phyloP scores from a whole-genome alignment of 2,113 vertebrate genomes.

The Solenodon paradoxus region DNA sequence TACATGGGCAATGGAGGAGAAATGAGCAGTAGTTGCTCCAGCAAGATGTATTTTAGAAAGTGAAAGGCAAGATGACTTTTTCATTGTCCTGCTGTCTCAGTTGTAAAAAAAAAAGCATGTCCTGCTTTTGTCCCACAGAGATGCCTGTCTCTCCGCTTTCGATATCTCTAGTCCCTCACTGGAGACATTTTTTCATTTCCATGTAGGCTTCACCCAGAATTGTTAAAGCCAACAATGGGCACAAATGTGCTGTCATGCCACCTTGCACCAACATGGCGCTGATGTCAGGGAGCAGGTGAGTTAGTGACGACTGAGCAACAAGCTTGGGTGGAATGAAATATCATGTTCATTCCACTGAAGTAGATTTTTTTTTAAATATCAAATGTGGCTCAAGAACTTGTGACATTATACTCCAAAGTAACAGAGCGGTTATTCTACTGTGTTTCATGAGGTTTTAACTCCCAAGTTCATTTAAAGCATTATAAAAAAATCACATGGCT shows the following conservation, averaged over 20 bases:
- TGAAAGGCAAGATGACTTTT: constrained; percentile 13
- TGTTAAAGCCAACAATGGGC: not conserved
- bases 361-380: not conserved
- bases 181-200: not conserved
- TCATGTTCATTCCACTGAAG: not conserved
- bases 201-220: not conserved
- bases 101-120: constrained; percentile 47
- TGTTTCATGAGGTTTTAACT: not conserved
- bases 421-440: not conserved
- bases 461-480: not conserved
- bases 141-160: not conserved
- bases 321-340: not conserved
- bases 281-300: not conserved
- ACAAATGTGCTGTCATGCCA: not conserved
- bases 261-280: rapidly evolving
- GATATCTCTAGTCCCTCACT: not conserved
- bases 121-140: not conserved
- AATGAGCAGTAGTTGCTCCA: rapidly evolving
- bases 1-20: rapidly evolving
- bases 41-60: constrained; percentile 9
- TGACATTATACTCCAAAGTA: not conserved
- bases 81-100: not conserved
- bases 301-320: rapidly evolving
- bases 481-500: not conserved
- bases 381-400: not conserved